These are phyloP conservation scores for Squalus acanthias DNA, from an alignment of 2,797 vertebrate genomes.

Conservation along the genomic window DNA sequence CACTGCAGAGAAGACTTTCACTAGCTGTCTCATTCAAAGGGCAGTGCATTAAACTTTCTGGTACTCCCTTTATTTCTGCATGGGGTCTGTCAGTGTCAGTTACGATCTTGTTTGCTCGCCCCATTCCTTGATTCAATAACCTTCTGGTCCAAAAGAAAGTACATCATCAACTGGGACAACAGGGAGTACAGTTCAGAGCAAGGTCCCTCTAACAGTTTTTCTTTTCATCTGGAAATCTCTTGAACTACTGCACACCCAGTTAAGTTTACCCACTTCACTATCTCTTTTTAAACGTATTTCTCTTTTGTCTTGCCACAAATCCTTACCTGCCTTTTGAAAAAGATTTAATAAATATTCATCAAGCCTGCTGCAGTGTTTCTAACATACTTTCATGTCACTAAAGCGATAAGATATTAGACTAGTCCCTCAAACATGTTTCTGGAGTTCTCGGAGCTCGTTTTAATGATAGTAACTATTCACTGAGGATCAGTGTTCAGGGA, in stretches of 20 bases:
- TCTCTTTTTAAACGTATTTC: neutral
- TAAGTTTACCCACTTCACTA: neutral
- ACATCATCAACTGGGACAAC: neutral
- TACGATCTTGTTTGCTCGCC: neutral
- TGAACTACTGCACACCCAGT: neutral
- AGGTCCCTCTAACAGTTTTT: neutral
- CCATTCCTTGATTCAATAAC: neutral
- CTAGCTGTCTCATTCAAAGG: neutral
- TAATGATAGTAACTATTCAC: neutral
- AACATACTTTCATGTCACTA: constrained; percentile 1
- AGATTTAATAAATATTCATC: neutral
- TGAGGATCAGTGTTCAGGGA: neutral
- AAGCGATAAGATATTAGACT: neutral
- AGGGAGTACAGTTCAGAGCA: neutral
- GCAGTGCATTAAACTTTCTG: neutral
- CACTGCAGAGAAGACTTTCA: neutral
- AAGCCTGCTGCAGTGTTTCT: neutral
- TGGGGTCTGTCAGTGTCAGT: neutral
- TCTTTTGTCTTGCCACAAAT: neutral
- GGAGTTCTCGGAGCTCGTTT: neutral
- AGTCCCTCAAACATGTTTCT: neutral
- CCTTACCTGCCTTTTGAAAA: neutral
- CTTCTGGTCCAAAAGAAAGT: neutral
- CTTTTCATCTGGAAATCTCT: constrained; percentile 1
- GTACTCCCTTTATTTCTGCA: neutral